Evolutionary conservation across 2,888 invertebrate species (phyloP).

Genomic region (Busseola fusca): DNA sequence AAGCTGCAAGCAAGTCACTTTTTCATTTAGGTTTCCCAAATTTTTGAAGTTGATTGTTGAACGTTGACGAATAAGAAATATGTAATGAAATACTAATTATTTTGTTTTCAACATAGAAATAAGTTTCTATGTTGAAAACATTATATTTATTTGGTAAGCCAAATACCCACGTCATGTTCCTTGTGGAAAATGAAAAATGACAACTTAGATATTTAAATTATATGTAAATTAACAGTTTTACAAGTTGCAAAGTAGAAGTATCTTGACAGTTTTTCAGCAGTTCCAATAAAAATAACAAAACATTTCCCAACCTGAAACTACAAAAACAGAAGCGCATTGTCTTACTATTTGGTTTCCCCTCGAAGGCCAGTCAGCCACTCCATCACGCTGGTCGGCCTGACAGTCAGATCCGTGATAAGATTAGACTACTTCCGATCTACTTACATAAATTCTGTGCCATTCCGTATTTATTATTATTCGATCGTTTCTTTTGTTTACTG

Average conservation of each 20-base stretch:
- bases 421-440: conserved; percentile 40
- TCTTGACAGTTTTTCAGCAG: neutral
- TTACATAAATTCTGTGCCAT: conserved; percentile 21
- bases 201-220: neutral
- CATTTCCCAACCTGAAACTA: neutral
- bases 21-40: neutral
- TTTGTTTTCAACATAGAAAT: no score
- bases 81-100: neutral
- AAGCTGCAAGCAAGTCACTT: neutral
- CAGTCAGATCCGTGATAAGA: conserved; percentile 55
- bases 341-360: conserved; percentile 1
- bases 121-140: no score
- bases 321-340: neutral
- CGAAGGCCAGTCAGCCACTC: conserved; percentile 38
- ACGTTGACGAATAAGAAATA: no score
- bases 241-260: neutral
- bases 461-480: conserved; percentile 4
- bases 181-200: neutral
- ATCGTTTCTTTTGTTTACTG: neutral
- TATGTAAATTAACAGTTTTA: neutral
- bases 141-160: no score
- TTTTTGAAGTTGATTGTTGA: neutral
- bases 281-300: neutral
- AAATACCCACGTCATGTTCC: neutral
- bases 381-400: conserved; percentile 41